Evolutionary conservation across 2,888 invertebrate genomes (phyloP).

Genomic region (Lasiommata megera): DNA sequence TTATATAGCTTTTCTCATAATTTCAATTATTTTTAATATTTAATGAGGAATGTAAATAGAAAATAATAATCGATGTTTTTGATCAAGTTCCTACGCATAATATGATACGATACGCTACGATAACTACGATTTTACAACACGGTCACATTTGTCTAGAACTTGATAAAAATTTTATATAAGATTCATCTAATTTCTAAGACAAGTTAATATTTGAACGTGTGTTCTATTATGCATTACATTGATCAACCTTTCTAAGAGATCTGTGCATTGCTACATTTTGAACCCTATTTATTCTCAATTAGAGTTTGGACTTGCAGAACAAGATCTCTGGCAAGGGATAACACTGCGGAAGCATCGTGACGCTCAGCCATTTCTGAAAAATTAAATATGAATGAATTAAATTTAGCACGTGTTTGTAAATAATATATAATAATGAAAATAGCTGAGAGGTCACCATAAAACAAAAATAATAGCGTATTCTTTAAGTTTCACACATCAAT

Average conservation of each 20-base stretch:
- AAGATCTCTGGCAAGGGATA: conserved; percentile 91
- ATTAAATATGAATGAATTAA: conserved; percentile 9
- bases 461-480: too few species aligned
- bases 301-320: conserved; percentile 94
- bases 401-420: not conserved
- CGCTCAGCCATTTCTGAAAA: conserved; percentile 98
- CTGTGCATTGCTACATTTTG: conserved; percentile 8
- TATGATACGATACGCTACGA: too few species aligned
- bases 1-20: too few species aligned
- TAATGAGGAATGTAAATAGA: too few species aligned
- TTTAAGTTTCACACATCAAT: too few species aligned
- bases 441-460: too few species aligned
- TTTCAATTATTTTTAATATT: too few species aligned
- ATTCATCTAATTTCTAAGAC: conserved; percentile 21
- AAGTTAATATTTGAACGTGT: conserved; percentile 16
- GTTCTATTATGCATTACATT: conserved; percentile 13
- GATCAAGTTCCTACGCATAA: too few species aligned
- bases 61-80: too few species aligned
- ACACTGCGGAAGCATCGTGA: conserved; percentile 91
- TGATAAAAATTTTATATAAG: conserved; percentile 17
- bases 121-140: conserved; percentile 5
- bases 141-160: conserved; percentile 15
- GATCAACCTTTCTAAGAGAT: conserved; percentile 7
- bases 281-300: conserved; percentile 92
- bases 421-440: too few species aligned